Conservation (phyloP, 1,140 invertebrate genomes). For the Bombus huntii region DNA sequence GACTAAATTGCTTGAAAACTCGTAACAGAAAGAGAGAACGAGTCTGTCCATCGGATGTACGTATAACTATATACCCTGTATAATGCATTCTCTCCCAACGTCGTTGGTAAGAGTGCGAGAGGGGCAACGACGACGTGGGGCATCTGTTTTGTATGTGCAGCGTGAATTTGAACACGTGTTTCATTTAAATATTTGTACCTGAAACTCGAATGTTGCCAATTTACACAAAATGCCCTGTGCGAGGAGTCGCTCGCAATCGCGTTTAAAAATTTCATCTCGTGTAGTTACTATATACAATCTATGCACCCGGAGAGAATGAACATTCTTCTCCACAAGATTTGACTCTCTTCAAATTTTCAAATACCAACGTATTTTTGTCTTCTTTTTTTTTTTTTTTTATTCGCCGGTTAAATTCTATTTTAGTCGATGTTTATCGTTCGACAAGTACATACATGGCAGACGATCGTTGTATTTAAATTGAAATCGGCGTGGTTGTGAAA, state of each 20-base stretch:
- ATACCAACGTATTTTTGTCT: no score
- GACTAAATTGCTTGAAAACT: conserved; percentile 40
- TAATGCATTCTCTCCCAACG: conserved; percentile 30
- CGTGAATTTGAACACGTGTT: conserved; percentile 77
- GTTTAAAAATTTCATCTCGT: conserved; percentile 24
- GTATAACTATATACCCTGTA: conserved; percentile 17
- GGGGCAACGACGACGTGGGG: conserved; percentile 6
- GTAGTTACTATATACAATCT: background rate
- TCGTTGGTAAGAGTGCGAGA: background rate
- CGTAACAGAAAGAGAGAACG: background rate
- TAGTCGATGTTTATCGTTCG: background rate
- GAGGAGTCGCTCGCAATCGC: background rate
- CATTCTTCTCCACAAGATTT: background rate
- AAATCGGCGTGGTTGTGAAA: background rate
- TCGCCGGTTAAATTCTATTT: background rate
- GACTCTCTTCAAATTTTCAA: background rate
- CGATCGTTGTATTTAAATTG: background rate
- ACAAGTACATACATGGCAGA: background rate
- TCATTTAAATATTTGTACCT: conserved; percentile 74
- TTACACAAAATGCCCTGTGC: conserved; percentile 62
- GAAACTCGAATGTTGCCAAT: conserved; percentile 72
- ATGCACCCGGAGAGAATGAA: background rate
- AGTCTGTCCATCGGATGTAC: conserved; percentile 10
- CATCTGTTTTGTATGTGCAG: conserved; percentile 76
- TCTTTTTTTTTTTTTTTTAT: no score